Evolutionary conservation across 2,797 vertebrate genomes (phyloP).

Genomic region (Hoplostethus mediterraneus): DNA sequence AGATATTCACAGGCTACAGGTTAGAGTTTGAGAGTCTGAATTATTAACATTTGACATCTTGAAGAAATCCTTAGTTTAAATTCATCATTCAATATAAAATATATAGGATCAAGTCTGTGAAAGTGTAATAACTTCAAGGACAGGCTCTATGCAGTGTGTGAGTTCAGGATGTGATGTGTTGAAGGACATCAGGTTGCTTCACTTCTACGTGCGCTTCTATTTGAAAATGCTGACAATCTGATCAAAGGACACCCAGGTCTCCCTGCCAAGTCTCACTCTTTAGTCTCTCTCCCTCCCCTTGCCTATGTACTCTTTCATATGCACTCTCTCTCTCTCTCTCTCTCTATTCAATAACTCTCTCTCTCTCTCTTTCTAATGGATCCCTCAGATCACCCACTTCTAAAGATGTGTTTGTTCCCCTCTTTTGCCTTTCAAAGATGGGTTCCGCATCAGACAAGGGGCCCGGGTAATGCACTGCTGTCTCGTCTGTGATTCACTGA

Average conservation of each 20-base stretch:
- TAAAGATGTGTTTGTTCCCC: slow-evolving; percentile 63
- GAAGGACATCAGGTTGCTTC: slow-evolving; percentile 26
- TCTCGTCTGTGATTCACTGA: slow-evolving; percentile 44
- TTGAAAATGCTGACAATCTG: slow-evolving; percentile 40
- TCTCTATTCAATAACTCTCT: slow-evolving; percentile 12
- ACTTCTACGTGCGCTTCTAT: slow-evolving; percentile 21
- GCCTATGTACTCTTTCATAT: slow-evolving; percentile 54
- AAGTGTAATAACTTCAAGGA: not conserved
- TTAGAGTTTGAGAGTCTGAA: not conserved
- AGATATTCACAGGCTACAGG: not conserved
- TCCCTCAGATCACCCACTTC: slow-evolving; percentile 67
- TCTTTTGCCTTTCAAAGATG: slow-evolving; percentile 66
- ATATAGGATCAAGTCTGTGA: too few species aligned
- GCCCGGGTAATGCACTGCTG: slow-evolving; percentile 32
- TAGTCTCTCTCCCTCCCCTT: slow-evolving; percentile 24
- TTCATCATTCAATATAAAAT: not conserved
- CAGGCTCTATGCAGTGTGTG: not conserved
- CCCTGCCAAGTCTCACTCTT: slow-evolving; percentile 24
- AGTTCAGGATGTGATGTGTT: slow-evolving; percentile 12
- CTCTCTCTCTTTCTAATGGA: slow-evolving; percentile 22
- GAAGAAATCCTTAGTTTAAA: not conserved
- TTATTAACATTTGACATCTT: too few species aligned
- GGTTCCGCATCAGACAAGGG: slow-evolving; percentile 39
- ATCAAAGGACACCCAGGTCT: slow-evolving; percentile 54
- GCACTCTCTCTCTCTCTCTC: slow-evolving; percentile 32